Conservation (phyloP, 2,797 vertebrate species). For the Gouania willdenowi region DNA sequence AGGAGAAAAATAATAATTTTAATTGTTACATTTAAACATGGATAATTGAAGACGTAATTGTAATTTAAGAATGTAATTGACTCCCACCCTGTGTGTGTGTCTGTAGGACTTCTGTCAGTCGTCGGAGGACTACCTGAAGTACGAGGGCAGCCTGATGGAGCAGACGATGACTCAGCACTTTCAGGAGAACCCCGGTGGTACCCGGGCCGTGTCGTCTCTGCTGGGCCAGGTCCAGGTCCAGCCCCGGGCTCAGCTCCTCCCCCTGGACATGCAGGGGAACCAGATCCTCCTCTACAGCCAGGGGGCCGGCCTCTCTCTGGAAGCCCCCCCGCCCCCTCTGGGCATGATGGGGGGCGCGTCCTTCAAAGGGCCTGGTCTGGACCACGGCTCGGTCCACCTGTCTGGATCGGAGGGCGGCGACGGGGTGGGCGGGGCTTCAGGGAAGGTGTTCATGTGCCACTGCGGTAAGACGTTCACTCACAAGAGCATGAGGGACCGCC, state of each 20-base stretch:
- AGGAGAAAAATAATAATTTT: no score
- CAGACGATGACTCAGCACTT: slow-evolving; percentile 70
- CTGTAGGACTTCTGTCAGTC: slow-evolving; percentile 87
- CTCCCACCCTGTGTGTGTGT: not conserved
- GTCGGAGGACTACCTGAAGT: slow-evolving; percentile 86
- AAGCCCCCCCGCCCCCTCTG: slow-evolving; percentile 38
- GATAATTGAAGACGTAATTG: no score
- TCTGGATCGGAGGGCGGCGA: slow-evolving; percentile 42
- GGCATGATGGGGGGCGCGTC: slow-evolving; percentile 52
- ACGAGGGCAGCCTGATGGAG: slow-evolving; percentile 75
- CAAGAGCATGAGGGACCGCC: slow-evolving; percentile 91
- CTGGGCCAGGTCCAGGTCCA: slow-evolving; percentile 68
- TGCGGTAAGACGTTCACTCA: slow-evolving; percentile 93
- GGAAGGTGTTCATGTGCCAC: slow-evolving; percentile 91
- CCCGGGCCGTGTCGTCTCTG: slow-evolving; percentile 54
- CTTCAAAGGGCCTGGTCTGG: slow-evolving; percentile 63
- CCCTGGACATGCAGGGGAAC: slow-evolving; percentile 88
- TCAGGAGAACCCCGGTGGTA: slow-evolving; percentile 61
- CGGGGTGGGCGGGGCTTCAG: slow-evolving; percentile 21
- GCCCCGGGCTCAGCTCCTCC: slow-evolving; percentile 77
- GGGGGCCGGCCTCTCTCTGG: slow-evolving; percentile 52
- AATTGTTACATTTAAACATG: no score
- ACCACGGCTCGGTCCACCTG: slow-evolving; percentile 79
- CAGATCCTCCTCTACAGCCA: slow-evolving; percentile 84
- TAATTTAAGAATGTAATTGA: no score